Conservation (phyloP, 2,888 invertebrate genomes). For the Camptogramma bilineatum region DNA sequence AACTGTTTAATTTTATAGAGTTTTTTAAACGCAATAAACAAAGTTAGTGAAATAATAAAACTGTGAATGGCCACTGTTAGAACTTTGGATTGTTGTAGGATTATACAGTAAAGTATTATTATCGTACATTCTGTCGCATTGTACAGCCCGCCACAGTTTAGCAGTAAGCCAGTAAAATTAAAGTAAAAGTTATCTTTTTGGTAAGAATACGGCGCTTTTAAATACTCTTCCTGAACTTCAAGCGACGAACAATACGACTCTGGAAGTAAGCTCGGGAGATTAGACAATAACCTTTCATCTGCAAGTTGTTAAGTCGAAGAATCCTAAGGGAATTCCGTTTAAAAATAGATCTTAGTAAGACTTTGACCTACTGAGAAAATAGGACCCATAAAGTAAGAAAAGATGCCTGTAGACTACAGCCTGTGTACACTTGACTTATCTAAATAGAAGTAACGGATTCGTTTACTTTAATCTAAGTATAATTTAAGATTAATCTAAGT, state of each 20-base stretch:
- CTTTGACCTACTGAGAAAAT: neutral
- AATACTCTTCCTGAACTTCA: slow-evolving; percentile 1
- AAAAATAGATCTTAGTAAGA: neutral
- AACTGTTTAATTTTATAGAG: slow-evolving; percentile 39
- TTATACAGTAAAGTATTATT: slow-evolving; percentile 30
- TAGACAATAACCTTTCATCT: neutral
- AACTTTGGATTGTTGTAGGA: slow-evolving; percentile 28
- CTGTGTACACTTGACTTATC: neutral
- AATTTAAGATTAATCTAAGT: no score
- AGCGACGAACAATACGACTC: neutral
- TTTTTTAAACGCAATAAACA: slow-evolving; percentile 42
- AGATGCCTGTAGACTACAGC: neutral
- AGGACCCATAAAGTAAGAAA: neutral
- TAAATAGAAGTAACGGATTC: neutral
- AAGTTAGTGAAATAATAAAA: slow-evolving; percentile 41
- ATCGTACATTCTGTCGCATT: slow-evolving; percentile 23
- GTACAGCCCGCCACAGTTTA: slow-evolving; percentile 9
- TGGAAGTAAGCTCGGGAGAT: neutral
- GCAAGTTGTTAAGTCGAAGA: neutral
- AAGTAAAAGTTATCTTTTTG: slow-evolving; percentile 18
- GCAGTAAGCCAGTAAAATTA: slow-evolving; percentile 17
- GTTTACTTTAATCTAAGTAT: neutral
- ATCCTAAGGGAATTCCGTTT: neutral
- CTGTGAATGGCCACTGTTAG: slow-evolving; percentile 26
- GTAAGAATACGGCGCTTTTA: slow-evolving; percentile 4